Evolutionary conservation across 2,113 vertebrate species (phyloP).

Genomic region (Smithornis capensis): DNA sequence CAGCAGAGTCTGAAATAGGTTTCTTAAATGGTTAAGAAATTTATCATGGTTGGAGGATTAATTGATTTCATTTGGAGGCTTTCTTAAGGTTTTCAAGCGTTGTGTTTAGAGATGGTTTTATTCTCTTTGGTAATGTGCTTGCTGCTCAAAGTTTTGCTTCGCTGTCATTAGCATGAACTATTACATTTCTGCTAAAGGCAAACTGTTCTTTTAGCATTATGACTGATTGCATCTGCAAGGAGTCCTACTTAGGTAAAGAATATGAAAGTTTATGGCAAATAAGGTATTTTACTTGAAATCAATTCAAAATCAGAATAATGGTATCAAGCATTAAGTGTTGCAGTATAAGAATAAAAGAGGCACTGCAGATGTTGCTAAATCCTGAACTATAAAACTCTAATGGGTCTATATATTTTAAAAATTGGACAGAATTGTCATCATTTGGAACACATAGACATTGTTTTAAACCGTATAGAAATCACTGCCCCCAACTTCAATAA

Average conservation of each 20-base stretch:
- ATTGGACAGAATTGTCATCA: conserved; percentile 49
- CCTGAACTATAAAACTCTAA: conserved; percentile 51
- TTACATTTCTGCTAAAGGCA: conserved; percentile 15
- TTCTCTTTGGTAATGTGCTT: conserved; percentile 29
- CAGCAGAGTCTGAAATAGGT: conserved; percentile 75
- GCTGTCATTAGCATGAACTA: not conserved
- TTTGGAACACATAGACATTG: conserved; percentile 38
- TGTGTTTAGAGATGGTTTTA: conserved; percentile 64
- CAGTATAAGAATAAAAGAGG: not conserved
- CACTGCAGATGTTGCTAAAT: conserved; percentile 45
- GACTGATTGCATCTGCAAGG: conserved; percentile 33
- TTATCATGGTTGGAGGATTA: conserved; percentile 80
- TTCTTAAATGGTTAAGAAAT: conserved; percentile 80
- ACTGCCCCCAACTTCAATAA: conserved; percentile 45
- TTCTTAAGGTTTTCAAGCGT: conserved; percentile 71
- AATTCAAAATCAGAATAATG: conserved; percentile 51
- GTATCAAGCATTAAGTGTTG: conserved; percentile 33
- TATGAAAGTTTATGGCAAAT: conserved; percentile 54
- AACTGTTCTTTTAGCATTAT: conserved; percentile 35
- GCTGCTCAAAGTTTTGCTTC: conserved; percentile 38
- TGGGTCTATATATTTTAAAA: conserved; percentile 51
- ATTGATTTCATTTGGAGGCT: conserved; percentile 80
- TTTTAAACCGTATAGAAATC: conserved; percentile 29
- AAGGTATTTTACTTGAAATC: conserved; percentile 55
- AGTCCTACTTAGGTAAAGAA: conserved; percentile 32